Evolutionary conservation across 37 sponge, comb jelly and placozoan species (phyloP), one percentile per base, ranked within the genome.

Genomic region (Chondrilla cf. caribensis): DNA sequence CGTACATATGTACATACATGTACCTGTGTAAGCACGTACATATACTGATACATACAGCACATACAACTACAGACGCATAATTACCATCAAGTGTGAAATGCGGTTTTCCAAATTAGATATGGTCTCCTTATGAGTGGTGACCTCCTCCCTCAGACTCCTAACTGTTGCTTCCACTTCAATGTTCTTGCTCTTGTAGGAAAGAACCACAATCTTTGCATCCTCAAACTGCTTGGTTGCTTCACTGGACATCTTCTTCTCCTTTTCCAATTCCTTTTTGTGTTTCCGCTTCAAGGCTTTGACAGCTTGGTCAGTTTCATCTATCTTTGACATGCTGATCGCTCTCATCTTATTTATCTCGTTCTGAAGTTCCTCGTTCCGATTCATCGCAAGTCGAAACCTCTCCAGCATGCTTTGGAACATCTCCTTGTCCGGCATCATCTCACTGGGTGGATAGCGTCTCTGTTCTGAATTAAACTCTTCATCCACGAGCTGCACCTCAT

Each of bases 101-200:
- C 51, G 51, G 11, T 47, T 47, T 47, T 47, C 51, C 11, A 47
- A 11, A 14, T 6, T 47, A 11, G 6, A 6, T 47, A 47, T 47
- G 6, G 51, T 47, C 6, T 11, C 9, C 51, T 47, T 47, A 11
- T 47, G 6, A 6, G 6, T 11, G 6, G 51, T 47, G 11, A 47
- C 9, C 51, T 47, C 51, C 9, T 47, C 11, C 11, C 51, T 47
- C 9, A 47, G 51, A 47, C 51, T 47, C 9, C 51, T 6, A 11
- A 47, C 51, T 47, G 51, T 62, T 22, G 43, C 76, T 43, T 73
- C 76, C 76, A 73, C 18, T 43, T 73, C 76, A 73, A 73, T 73
- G 76, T 73, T 73, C 42, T 73, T 73, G 76, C 76, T 73, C 76
- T 73, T 73, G 44, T 73, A 73, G 18, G 76, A 73, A 32, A 73